phyloP scores from a whole-genome alignment of 2,888 invertebrate species.

The Cephonodes hylas region DNA sequence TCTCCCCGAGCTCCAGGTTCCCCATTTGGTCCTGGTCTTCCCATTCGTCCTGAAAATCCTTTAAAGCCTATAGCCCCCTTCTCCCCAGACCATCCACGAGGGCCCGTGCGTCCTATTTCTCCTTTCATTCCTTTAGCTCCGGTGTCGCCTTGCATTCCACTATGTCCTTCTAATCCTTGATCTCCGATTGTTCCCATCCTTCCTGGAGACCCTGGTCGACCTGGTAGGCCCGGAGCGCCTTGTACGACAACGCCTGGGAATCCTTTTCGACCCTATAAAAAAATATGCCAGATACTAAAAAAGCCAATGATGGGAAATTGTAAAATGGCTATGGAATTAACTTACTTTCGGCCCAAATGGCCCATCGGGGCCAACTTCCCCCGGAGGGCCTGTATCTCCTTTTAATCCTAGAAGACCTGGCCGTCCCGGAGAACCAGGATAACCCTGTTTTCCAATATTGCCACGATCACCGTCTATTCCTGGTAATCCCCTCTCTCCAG shows the following conservation, averaged over 20 bases:
- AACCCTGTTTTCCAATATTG: conserved; percentile 80
- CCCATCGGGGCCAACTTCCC: conserved; percentile 82
- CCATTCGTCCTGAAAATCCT: conserved; percentile 66
- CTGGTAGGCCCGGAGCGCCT: conserved; percentile 86
- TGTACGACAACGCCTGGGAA: conserved; percentile 64
- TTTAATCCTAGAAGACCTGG: conserved; percentile 72
- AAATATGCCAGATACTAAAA: conserved; percentile 15
- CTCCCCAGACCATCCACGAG: conserved; percentile 59
- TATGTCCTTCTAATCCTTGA: conserved; percentile 67
- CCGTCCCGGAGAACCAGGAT: conserved; percentile 76
- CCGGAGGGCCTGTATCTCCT: conserved; percentile 68
- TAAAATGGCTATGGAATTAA: not conserved
- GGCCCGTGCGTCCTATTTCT: conserved; percentile 68
- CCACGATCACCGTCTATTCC: conserved; percentile 76
- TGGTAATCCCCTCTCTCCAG: conserved; percentile 57
- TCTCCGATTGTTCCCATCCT: conserved; percentile 80
- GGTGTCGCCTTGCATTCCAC: conserved; percentile 57
- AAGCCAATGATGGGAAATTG: not conserved
- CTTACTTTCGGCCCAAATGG: conserved; percentile 79
- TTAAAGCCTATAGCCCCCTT: conserved; percentile 58
- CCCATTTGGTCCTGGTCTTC: conserved; percentile 46
- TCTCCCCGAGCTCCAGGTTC: conserved; percentile 87
- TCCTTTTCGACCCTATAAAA: conserved; percentile 69
- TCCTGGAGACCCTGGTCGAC: conserved; percentile 88
- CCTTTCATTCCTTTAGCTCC: conserved; percentile 82